Base-by-base conservation (phyloP, 2,113 vertebrate genomes). In the Saccopteryx leptura region DNA sequence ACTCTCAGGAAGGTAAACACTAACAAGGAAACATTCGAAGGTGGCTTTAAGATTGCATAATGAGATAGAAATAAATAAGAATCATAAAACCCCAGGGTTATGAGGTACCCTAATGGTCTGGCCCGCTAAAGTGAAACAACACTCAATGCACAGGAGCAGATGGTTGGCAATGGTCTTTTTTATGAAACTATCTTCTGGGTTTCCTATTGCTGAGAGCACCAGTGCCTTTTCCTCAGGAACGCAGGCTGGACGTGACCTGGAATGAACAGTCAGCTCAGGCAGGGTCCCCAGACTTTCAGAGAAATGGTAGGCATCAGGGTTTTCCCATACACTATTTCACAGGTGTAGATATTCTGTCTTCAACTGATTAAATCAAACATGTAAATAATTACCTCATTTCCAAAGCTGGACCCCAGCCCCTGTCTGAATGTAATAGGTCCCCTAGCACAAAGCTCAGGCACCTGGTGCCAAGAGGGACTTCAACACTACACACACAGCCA, bases 61-160 rank as follows among this genome's bases (percentile, higher is more conserved):
- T 23, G 21, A 92, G 93, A 68, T 1, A 66, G 48, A 95, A 89
- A 94, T 39, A 48, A 95, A 65, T 13, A 76, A 72, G 66, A 81
- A 19, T 84, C n/a, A 4, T 33, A 69, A 85, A 97, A 58, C 24
- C 74, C 31, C 26, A 48, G 14, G 58, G 39, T 14, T 72, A 31
- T 63, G 15, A 12, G 68, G 72, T 48, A 79, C 74, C 52, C 68
- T 31, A 85, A 14, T 56, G 26, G 15, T 68, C 61, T 61, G 15
- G 18, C 48, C 28, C 66, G 39, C 60, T 74, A 75, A 95, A 87
- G 71, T 72, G 93, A 96, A 96, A 94, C 19, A 94, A 89, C 31
- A 33, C 14, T 17, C 31, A 12, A 4, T 0, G 50, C 58, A 81
- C 15, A 31, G n/a, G 17, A 50, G 24, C 31, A 52, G 72, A 39